A percentile compares a stretch with the other conserved stretches of the same genome.
Conservation (phyloP, 2,797 vertebrate species). For the Manis javanica region DNA sequence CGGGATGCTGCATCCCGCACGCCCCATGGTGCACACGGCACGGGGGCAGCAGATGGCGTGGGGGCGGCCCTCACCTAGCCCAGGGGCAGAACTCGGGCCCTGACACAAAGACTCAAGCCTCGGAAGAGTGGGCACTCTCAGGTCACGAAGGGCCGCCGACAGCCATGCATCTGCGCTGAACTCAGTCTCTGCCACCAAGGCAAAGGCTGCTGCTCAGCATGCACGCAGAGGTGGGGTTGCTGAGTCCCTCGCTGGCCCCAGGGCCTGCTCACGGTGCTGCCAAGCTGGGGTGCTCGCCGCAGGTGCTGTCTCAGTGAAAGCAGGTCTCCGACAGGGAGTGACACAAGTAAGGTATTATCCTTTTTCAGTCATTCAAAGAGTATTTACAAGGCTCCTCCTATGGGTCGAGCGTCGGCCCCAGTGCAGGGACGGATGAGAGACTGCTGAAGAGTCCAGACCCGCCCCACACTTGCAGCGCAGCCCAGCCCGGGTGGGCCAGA, state of each 20-base stretch:
- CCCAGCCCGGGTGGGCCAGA: neutral
- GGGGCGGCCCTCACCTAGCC: too few relatives aligned
- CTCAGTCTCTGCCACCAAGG: accelerated
- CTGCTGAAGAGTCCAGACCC: accelerated
- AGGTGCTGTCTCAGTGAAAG: neutral
- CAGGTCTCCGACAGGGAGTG: neutral
- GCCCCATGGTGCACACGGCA: neutral
- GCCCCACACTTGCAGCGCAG: neutral
- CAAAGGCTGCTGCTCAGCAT: accelerated
- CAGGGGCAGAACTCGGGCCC: accelerated
- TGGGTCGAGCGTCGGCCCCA: accelerated
- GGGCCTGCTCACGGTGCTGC: too few relatives aligned
- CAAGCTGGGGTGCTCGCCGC: neutral
- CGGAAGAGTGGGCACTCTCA: neutral
- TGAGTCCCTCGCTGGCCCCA: too few relatives aligned
- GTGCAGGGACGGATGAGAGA: neutral
- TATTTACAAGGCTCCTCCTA: accelerated
- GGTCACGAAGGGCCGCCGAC: neutral
- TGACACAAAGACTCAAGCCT: too few relatives aligned
- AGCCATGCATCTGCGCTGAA: accelerated
- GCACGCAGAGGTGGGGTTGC: accelerated
- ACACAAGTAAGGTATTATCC: accelerated
- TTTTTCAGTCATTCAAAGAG: neutral
- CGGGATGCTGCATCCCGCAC: accelerated
- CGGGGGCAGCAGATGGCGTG: accelerated